Evolutionary conservation across 2,113 vertebrate species (phyloP).

Genomic region (Pseudopipra pipra): DNA sequence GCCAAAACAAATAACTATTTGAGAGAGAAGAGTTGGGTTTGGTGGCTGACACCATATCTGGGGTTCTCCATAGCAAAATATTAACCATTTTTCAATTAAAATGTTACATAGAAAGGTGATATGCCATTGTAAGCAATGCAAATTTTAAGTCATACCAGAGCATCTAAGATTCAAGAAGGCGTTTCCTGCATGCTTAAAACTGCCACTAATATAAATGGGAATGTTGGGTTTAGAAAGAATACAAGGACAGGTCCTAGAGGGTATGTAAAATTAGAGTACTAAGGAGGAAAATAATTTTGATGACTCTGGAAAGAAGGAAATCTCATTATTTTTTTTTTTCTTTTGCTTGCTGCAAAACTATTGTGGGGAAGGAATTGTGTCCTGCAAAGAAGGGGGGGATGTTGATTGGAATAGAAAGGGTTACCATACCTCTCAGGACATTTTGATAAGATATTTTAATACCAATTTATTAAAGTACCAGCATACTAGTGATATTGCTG

Average conservation of each 20-base stretch:
- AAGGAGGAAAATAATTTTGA: constrained; percentile 58
- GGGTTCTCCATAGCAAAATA: not conserved
- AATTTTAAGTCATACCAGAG: not conserved
- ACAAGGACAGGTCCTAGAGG: not conserved
- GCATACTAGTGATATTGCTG: constrained; percentile 82
- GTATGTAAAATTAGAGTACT: constrained; percentile 48
- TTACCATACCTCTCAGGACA: constrained; percentile 80
- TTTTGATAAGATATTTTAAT: constrained; percentile 88
- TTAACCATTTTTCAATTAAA: not conserved
- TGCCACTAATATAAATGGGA: not conserved
- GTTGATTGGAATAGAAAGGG: constrained; percentile 77
- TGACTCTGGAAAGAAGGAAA: constrained; percentile 59
- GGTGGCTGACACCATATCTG: not conserved
- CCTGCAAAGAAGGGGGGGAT: not conserved
- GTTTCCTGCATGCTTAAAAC: not conserved
- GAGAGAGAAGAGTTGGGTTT: not conserved
- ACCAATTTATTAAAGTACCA: constrained; percentile 86
- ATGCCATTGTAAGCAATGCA: not conserved
- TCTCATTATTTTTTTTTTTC: constrained; percentile 10
- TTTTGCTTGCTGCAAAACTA: constrained; percentile 37
- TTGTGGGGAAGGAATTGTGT: constrained; percentile 60
- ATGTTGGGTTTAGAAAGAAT: not conserved
- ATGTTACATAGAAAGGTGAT: not conserved
- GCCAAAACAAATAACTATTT: constrained; percentile 58
- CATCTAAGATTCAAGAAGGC: not conserved